Evolutionary conservation across 1,140 invertebrate species (phyloP).

Genomic region (Akabosia matsudoensis): DNA sequence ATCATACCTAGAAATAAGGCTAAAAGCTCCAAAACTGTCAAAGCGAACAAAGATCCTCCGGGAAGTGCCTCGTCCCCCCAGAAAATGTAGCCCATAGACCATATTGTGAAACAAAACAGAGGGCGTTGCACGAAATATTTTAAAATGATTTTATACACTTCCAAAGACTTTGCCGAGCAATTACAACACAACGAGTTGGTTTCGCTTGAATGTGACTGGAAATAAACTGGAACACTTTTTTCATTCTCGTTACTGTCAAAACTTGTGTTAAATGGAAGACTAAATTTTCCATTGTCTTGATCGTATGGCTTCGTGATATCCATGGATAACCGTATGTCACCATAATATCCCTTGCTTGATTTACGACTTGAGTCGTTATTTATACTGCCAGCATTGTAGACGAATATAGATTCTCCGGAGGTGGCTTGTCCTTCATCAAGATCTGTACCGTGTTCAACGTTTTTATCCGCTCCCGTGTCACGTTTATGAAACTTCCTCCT

Average conservation of each 20-base stretch:
- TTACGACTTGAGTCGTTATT: too few species aligned
- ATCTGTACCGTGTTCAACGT: neutral
- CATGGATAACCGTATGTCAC: neutral
- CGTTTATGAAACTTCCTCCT: neutral
- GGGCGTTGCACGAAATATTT: slow-evolving; percentile 23
- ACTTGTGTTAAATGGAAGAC: neutral
- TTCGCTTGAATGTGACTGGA: neutral
- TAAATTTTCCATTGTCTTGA: neutral
- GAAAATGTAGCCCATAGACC: slow-evolving; percentile 37
- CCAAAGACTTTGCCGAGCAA: neutral
- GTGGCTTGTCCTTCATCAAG: neutral
- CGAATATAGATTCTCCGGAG: neutral
- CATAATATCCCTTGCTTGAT: neutral
- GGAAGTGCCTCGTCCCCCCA: slow-evolving; percentile 29
- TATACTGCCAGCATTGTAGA: neutral
- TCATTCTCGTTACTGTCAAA: neutral
- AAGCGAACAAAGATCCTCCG: slow-evolving; percentile 32
- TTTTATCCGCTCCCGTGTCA: neutral
- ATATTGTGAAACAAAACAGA: slow-evolving; percentile 21
- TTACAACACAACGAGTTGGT: neutral
- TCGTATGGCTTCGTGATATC: neutral
- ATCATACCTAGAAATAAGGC: slow-evolving; percentile 31
- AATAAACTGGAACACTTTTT: neutral
- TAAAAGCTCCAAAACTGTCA: slow-evolving; percentile 25
- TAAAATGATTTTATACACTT: neutral